These are phyloP conservation scores for Antheraea assamensis DNA, from an alignment of 2,888 invertebrate genomes.

Conservation along the genomic window DNA sequence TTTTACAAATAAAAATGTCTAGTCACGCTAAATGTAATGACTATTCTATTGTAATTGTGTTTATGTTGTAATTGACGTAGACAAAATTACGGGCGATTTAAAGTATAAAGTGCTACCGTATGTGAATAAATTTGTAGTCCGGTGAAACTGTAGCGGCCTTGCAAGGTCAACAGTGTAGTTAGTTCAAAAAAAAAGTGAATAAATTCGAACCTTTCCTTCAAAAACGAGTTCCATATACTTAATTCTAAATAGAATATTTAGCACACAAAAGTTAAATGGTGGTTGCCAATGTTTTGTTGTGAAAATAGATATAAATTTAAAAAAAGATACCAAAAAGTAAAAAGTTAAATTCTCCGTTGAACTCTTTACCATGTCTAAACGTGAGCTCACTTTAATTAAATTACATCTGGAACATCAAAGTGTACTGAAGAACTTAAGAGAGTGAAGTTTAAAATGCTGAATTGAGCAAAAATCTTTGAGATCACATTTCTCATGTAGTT, in stretches of 20 bases:
- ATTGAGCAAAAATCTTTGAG: not conserved
- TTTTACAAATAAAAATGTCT: too few species aligned
- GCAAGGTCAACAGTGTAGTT: too few species aligned
- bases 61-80: too few species aligned
- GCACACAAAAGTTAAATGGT: constrained; percentile 30
- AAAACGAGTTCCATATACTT: too few species aligned
- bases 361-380: constrained; percentile 56
- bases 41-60: too few species aligned
- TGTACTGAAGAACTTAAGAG: constrained; percentile 50
- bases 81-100: too few species aligned
- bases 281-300: constrained; percentile 32
- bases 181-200: too few species aligned
- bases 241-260: not conserved
- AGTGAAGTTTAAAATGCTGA: constrained; percentile 28
- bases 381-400: constrained; percentile 70
- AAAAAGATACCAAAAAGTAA: constrained; percentile 36
- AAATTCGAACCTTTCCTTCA: too few species aligned
- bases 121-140: too few species aligned
- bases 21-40: too few species aligned
- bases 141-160: too few species aligned
- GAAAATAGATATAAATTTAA: constrained; percentile 47
- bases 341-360: constrained; percentile 53
- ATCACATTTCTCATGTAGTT: not conserved
- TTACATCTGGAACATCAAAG: constrained; percentile 58
- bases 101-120: too few species aligned